Conservation (phyloP, 2,888 invertebrate genomes). For the Pristionchus japonicus region DNA sequence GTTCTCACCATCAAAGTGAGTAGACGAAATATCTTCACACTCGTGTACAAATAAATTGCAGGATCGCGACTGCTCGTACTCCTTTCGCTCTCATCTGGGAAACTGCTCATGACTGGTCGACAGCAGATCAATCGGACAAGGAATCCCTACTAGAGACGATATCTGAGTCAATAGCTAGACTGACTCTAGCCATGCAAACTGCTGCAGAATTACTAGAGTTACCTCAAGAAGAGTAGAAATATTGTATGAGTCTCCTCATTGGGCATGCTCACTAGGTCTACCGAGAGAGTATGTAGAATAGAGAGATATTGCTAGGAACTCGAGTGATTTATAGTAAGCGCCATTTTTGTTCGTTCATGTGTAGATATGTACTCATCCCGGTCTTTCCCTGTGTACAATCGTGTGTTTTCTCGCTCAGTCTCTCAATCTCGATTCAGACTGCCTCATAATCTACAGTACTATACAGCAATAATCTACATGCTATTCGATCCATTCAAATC, state of each 20-base stretch:
- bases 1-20: conserved; percentile 50
- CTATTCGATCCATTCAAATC: background rate
- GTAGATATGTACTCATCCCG: background rate
- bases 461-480: background rate
- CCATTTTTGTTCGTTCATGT: background rate
- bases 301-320: background rate
- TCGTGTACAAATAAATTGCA: background rate
- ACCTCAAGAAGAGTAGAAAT: background rate
- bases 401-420: background rate
- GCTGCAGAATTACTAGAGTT: conserved; percentile 28
- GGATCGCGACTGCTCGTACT: conserved; percentile 27
- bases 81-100: conserved; percentile 45
- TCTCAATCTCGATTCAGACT: background rate
- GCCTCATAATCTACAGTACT: conserved; percentile 8
- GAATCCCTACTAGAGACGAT: conserved; percentile 1
- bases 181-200: conserved; percentile 33
- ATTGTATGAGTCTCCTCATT: background rate
- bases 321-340: background rate
- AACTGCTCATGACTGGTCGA: conserved; percentile 32
- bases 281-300: background rate
- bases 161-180: background rate
- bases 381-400: background rate
- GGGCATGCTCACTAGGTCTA: background rate
- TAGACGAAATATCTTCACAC: background rate
- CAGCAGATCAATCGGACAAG: background rate